A percentile compares a stretch with the other conserved stretches of the same genome.
Evolutionary conservation across 2,888 invertebrate species (phyloP).

Genomic region (Harmothoe impar): DNA sequence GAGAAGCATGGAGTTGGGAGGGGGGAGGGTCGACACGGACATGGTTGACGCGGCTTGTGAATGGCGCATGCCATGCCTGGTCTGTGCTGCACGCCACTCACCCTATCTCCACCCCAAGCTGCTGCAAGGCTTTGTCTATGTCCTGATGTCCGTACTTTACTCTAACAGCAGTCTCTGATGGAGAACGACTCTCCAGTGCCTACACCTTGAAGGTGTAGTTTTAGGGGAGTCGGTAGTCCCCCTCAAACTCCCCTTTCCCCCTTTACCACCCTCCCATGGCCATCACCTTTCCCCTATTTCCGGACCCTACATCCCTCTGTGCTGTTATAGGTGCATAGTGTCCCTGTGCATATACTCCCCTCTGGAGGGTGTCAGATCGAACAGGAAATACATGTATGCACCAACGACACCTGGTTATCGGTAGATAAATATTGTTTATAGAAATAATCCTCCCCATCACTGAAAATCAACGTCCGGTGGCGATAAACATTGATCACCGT

Average conservation of each 20-base stretch:
- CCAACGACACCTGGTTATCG: too few species aligned
- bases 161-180: background rate
- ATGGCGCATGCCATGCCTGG: conserved; percentile 30
- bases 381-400: too few species aligned
- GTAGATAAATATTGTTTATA: too few species aligned
- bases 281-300: background rate
- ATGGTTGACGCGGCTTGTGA: background rate
- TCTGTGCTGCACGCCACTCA: background rate
- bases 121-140: background rate
- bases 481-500: too few species aligned
- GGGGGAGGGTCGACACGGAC: background rate
- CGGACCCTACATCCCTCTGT: background rate
- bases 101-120: background rate
- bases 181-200: background rate
- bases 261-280: background rate
- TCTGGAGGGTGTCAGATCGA: too few species aligned
- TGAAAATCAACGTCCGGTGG: too few species aligned
- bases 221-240: background rate
- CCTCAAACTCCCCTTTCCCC: background rate
- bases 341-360: too few species aligned
- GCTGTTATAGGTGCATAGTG: too few species aligned
- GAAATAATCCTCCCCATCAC: too few species aligned
- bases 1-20: background rate
- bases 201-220: background rate
- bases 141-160: background rate